Conservation (phyloP, 1,140 invertebrate genomes). For the Venustaconcha ellipsiformis region DNA sequence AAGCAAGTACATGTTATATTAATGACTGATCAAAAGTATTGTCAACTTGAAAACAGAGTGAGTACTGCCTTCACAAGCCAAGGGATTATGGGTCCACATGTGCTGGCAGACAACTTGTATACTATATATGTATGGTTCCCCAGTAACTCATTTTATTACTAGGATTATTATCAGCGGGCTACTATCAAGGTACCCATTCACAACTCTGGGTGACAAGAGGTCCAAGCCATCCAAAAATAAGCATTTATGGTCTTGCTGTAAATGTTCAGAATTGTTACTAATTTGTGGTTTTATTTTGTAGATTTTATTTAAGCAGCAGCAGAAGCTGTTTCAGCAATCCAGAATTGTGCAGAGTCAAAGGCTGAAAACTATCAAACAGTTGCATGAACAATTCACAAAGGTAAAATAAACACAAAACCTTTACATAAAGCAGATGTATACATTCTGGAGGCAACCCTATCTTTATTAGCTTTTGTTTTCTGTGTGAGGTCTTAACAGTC, state of each 20-base stretch:
- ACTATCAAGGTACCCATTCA: background rate
- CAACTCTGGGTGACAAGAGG: background rate
- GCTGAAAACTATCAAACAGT: conserved; percentile 63
- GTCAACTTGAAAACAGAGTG: too few species aligned
- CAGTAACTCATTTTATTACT: background rate
- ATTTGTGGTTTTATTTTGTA: conserved; percentile 11
- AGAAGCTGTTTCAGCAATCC: conserved; percentile 65
- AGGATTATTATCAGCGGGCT: background rate
- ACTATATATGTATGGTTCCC: too few species aligned
- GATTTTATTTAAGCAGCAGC: conserved; percentile 63
- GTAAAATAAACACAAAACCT: conserved; percentile 31
- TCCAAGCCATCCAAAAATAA: background rate
- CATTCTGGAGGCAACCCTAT: background rate
- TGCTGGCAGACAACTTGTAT: too few species aligned
- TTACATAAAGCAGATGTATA: background rate
- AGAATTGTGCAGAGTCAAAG: conserved; percentile 64
- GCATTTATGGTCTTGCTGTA: background rate
- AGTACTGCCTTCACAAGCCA: too few species aligned
- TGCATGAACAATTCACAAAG: conserved; percentile 63
- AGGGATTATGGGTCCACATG: too few species aligned
- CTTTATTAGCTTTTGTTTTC: conserved; percentile 2
- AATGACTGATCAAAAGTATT: too few species aligned
- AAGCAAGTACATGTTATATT: too few species aligned
- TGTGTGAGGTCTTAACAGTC: too few species aligned
- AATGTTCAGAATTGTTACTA: background rate